Base-by-base conservation (phyloP, 1,140 invertebrate genomes). In the Pogonomyrmex californicus region DNA sequence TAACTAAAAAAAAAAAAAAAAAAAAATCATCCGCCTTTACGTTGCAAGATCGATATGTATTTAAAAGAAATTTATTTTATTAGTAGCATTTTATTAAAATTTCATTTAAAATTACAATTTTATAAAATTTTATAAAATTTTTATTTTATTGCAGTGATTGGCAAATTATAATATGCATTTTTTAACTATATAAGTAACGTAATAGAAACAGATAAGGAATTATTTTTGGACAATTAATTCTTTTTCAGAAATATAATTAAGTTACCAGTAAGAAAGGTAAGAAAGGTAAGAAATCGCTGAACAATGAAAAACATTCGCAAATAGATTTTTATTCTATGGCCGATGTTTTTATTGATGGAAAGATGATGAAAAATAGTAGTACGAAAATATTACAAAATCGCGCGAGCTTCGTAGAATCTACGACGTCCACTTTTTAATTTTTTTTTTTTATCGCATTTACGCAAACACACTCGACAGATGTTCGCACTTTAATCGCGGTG, bases 381-480 rank as follows among this genome's bases (percentile, higher is more conserved):
- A 47, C 62, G 7, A 23, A 23, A 23, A 23, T 30, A 36, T 30
- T 41, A 10, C 38, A 76, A 30, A 17, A 30, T 79, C 2, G 7
- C 41, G 4, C 33, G 6, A 6, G 41, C 14, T 81, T 68, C 47
- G 36, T 23, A 4, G 23, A 44, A 68, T 33, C 7, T 56, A 71
- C 2, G 77, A 38, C 12, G 63, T 56, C n/a, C 36, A 4, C n/a
- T 30, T 71, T 71, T 60, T 14, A 38, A 60, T 38, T 56, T 71
- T 79, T 85, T 88, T 87, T 71, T 88, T 87, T 71, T 86, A 70
- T 44, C 82, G 76, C 83, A 86, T 71, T 88, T 88, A 75, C 81
- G 81, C 66, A 73, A 88, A 88, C 63, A 23, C 44, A 36, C 17
- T 47, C 70, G 44, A 66, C 77, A 88, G 83, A 71, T 86, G 87